These are phyloP conservation scores for Petrocephalus sullivani DNA, from an alignment of 2,797 vertebrate species.

Conservation along the genomic window DNA sequence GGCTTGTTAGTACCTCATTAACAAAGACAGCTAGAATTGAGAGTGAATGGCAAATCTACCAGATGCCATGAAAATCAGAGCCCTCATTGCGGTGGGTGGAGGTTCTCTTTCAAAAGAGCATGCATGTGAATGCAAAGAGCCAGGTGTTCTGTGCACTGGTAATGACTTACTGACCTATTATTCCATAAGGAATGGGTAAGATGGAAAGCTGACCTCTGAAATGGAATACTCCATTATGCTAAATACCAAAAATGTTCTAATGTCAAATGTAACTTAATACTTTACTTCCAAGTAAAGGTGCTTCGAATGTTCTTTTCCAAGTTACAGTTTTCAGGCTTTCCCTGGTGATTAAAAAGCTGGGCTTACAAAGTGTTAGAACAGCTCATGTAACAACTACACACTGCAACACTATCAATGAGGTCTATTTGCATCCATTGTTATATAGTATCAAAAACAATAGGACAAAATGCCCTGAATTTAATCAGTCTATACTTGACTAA, in stretches of 20 bases:
- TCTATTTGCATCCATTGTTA: background rate
- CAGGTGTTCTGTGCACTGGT: background rate
- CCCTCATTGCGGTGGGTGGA: background rate
- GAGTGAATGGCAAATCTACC: background rate
- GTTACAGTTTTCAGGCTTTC: background rate
- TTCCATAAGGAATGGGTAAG: background rate
- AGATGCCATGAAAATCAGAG: slow-evolving; percentile 2
- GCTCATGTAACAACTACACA: background rate
- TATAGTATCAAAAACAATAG: background rate
- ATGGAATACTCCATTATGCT: background rate
- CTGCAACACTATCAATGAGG: background rate
- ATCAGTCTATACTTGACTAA: background rate
- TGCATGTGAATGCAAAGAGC: background rate
- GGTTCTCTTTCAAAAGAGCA: background rate
- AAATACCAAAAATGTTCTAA: background rate
- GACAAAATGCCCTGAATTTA: background rate
- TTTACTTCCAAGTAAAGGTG: background rate
- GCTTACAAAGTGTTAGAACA: background rate
- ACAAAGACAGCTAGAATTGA: background rate
- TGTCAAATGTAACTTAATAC: background rate
- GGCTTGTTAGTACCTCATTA: background rate
- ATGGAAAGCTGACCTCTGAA: background rate
- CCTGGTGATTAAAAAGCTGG: background rate
- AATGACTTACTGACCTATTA: background rate
- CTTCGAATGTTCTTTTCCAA: background rate